Evolutionary conservation across 1,140 invertebrate genomes (phyloP).

Genomic region (Phthorimaea operculella): DNA sequence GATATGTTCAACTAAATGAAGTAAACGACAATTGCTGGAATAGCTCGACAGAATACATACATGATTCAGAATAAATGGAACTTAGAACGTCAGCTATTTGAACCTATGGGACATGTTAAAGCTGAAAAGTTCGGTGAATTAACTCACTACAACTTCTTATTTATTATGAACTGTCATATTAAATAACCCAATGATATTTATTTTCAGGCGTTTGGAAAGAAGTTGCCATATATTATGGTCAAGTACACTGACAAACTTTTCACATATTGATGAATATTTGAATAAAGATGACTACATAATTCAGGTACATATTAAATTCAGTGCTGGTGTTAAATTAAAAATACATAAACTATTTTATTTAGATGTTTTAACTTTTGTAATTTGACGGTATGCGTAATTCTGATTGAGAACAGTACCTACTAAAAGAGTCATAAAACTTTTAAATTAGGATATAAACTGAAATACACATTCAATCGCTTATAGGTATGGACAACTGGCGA

Average conservation of each 20-base stretch:
- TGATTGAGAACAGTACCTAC: too few species aligned
- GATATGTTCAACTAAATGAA: conserved; percentile 89
- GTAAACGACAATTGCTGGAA: conserved; percentile 84
- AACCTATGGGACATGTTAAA: conserved; percentile 81
- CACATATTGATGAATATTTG: conserved; percentile 74
- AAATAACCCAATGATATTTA: too few species aligned
- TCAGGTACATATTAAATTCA: conserved; percentile 54
- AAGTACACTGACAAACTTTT: conserved; percentile 77
- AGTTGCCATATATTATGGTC: conserved; percentile 83
- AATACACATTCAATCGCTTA: too few species aligned
- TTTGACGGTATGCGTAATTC: too few species aligned
- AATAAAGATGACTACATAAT: conserved; percentile 82
- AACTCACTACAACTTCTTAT: too few species aligned
- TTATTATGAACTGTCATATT: too few species aligned
- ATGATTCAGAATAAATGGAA: conserved; percentile 74
- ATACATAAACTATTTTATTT: too few species aligned
- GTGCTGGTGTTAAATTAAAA: too few species aligned
- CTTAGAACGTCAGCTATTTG: conserved; percentile 73
- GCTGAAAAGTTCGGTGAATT: conserved; percentile 71
- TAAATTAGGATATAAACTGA: too few species aligned
- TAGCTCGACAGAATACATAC: conserved; percentile 75
- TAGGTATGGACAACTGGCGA: conserved; percentile 79
- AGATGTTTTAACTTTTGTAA: too few species aligned
- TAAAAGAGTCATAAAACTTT: too few species aligned
- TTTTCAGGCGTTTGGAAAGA: conserved; percentile 66